A percentile compares a stretch with the other conserved stretches of the same genome.
These are phyloP conservation scores for Glossophaga mutica DNA, from an alignment of 2,797 vertebrate genomes.

Conservation along the genomic window DNA sequence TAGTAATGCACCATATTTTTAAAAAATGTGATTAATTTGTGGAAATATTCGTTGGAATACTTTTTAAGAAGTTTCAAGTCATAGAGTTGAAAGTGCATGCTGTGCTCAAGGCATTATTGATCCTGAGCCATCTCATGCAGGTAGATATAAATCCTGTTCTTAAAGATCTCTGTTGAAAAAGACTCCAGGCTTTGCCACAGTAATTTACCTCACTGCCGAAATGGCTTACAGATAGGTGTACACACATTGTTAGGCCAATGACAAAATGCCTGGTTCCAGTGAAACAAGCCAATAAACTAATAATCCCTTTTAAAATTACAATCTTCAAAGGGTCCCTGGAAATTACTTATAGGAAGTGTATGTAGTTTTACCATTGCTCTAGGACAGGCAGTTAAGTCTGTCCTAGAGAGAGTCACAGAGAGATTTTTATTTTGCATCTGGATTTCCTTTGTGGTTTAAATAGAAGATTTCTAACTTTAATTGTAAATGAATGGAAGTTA, in stretches of 20 bases:
- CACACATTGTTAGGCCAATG: not conserved
- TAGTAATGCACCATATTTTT: not conserved
- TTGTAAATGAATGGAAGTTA: not conserved
- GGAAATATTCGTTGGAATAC: constrained; percentile 48
- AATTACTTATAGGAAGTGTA: constrained; percentile 22
- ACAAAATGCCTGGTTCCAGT: not conserved
- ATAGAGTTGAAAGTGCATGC: constrained; percentile 45
- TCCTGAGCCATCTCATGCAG: constrained; percentile 18
- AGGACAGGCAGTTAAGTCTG: not conserved
- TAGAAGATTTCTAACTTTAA: not conserved
- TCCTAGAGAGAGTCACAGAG: not conserved
- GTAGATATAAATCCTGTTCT: constrained; percentile 47
- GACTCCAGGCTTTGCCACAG: constrained; percentile 19
- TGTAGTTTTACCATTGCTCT: constrained; percentile 23
- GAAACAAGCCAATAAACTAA: constrained; percentile 17
- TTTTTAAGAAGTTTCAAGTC: constrained; percentile 57
- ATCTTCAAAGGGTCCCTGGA: not conserved
- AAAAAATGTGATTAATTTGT: constrained; percentile 21
- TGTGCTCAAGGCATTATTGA: constrained; percentile 46
- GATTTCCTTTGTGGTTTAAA: constrained; percentile 19
- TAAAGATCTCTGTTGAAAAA: constrained; percentile 51
- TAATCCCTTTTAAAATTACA: constrained; percentile 8
- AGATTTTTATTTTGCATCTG: not conserved
- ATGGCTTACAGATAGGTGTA: not conserved
- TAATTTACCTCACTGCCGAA: constrained; percentile 41